These are phyloP conservation scores for Microcebus jonahi DNA, from an alignment of 2,113 vertebrate genomes.

Conservation along the genomic window DNA sequence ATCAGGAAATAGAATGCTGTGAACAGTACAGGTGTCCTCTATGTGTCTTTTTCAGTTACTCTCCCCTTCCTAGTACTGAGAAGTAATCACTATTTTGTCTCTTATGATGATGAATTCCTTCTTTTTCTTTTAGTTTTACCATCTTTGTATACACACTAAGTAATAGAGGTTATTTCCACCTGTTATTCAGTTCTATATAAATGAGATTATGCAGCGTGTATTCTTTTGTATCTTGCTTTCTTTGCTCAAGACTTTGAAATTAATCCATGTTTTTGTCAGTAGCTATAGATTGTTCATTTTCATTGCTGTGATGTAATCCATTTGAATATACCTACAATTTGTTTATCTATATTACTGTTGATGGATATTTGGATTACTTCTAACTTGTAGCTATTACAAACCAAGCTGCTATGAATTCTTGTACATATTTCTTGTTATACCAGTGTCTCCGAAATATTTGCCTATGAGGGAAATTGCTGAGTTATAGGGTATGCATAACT, in stretches of 20 bases:
- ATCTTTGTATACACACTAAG: neutral
- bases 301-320: neutral
- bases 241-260: neutral
- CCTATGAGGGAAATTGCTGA: neutral
- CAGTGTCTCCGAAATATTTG: neutral
- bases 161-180: neutral
- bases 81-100: neutral
- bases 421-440: neutral
- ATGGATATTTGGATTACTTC: neutral
- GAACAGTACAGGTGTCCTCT: neutral
- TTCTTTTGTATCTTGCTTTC: neutral
- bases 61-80: neutral
- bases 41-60: neutral
- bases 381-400: neutral
- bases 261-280: neutral
- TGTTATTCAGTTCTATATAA: neutral
- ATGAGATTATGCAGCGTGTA: neutral
- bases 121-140: neutral
- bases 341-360: neutral
- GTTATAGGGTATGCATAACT: neutral
- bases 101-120: neutral
- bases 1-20: conserved; percentile 5
- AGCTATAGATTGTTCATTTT: neutral
- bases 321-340: neutral
- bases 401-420: conserved; percentile 4